Evolutionary conservation across 2,113 vertebrate genomes (phyloP).

Genomic region (Apteryx owenii): DNA sequence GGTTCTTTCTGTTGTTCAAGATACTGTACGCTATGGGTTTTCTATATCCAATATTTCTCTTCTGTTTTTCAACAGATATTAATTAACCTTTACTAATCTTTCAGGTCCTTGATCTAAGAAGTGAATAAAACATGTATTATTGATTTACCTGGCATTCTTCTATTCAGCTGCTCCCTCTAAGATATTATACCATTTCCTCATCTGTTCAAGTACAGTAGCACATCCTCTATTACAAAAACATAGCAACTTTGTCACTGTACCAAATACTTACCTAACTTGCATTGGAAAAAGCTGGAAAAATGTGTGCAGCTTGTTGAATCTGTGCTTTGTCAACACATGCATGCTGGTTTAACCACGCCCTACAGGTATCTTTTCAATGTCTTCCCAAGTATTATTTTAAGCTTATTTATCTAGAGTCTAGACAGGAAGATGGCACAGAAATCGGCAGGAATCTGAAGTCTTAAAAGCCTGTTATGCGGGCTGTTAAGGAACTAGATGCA

Average conservation of each 20-base stretch:
- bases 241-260: neutral
- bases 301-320: neutral
- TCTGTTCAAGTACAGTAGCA: neutral
- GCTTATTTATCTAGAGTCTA: neutral
- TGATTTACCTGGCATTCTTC: conserved; percentile 2
- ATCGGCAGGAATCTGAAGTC: neutral
- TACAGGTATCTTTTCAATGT: neutral
- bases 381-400: neutral
- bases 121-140: conserved; percentile 1
- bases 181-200: neutral
- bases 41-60: neutral
- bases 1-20: neutral
- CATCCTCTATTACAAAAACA: neutral
- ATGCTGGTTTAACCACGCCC: neutral
- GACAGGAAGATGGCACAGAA: neutral
- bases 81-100: conserved; percentile 27
- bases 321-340: neutral
- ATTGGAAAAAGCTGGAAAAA: neutral
- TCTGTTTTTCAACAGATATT: neutral
- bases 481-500: neutral
- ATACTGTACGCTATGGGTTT: neutral
- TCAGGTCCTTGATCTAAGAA: conserved; percentile 23
- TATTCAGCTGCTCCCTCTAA: neutral
- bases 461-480: neutral
- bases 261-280: neutral